These are phyloP conservation scores for Muntiacus muntjak DNA, from an alignment of 2,113 vertebrate species.

Conservation along the genomic window DNA sequence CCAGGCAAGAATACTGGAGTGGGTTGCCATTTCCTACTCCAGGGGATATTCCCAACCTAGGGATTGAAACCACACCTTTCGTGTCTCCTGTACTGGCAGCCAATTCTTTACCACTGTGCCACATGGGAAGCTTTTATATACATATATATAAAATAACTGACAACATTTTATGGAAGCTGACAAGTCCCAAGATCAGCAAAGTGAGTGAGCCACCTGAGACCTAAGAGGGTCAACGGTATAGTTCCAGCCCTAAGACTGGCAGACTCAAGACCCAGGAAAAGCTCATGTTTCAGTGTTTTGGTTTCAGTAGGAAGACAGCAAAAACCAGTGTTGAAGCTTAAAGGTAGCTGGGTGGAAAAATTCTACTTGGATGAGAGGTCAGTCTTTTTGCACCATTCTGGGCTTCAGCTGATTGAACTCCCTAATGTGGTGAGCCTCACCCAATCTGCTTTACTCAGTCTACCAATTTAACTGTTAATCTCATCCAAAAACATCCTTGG, in stretches of 20 bases:
- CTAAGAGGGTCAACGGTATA: neutral
- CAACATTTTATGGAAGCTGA: neutral
- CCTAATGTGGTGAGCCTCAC: neutral
- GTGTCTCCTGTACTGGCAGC: neutral
- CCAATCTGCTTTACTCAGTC: neutral
- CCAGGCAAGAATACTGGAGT: neutral
- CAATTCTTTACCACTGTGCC: neutral
- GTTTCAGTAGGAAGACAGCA: neutral
- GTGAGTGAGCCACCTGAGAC: neutral
- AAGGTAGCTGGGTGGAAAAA: neutral
- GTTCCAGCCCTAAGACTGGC: neutral
- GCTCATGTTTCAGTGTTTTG: neutral
- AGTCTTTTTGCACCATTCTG: neutral
- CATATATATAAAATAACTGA: neutral
- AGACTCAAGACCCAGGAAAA: neutral
- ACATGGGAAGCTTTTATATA: neutral
- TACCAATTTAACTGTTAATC: neutral
- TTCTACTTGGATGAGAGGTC: neutral
- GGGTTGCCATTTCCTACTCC: neutral
- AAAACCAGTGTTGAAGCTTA: neutral
- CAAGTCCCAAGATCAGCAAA: neutral
- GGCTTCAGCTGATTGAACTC: neutral
- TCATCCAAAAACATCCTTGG: neutral
- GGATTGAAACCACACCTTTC: neutral
- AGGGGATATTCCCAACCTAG: neutral